Evolutionary conservation across 2,888 invertebrate species (phyloP).

Genomic region (Spatulosminthurus flaviceps): DNA sequence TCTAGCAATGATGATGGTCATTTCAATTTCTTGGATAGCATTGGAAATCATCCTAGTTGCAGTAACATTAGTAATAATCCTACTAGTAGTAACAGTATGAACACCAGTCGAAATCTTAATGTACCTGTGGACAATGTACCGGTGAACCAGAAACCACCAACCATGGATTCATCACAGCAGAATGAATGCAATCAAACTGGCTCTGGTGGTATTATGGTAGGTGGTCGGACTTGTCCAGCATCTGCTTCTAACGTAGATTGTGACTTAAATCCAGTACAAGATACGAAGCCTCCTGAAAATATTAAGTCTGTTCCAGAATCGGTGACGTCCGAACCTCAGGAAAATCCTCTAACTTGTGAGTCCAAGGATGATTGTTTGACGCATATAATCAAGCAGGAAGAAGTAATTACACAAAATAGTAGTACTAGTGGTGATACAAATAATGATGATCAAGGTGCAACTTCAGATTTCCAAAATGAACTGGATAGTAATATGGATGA

Average conservation of each 20-base stretch:
- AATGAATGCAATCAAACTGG: neutral
- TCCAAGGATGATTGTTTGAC: neutral
- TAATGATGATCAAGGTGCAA: constrained; percentile 6
- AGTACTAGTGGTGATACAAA: neutral
- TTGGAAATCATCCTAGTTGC: constrained; percentile 37
- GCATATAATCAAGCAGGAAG: neutral
- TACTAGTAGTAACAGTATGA: constrained; percentile 27
- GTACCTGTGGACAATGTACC: constrained; percentile 39
- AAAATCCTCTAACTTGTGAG: neutral
- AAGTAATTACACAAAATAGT: neutral
- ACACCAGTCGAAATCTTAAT: constrained; percentile 39
- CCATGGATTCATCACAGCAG: neutral
- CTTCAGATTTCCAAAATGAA: neutral
- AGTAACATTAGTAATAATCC: constrained; percentile 8
- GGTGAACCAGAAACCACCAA: constrained; percentile 32
- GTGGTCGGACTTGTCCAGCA: constrained; percentile 2
- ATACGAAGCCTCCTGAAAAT: neutral
- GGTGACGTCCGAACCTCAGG: neutral
- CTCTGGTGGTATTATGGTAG: neutral
- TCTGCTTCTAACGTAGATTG: constrained; percentile 11
- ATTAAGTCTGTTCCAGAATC: neutral
- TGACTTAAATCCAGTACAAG: constrained; percentile 18
- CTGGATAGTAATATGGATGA: constrained; percentile 16
- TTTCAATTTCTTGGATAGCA: constrained; percentile 41
- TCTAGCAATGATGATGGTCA: constrained; percentile 26